These are phyloP conservation scores for Agonopterix heracliana DNA, from an alignment of 2,888 invertebrate species.

Conservation along the genomic window DNA sequence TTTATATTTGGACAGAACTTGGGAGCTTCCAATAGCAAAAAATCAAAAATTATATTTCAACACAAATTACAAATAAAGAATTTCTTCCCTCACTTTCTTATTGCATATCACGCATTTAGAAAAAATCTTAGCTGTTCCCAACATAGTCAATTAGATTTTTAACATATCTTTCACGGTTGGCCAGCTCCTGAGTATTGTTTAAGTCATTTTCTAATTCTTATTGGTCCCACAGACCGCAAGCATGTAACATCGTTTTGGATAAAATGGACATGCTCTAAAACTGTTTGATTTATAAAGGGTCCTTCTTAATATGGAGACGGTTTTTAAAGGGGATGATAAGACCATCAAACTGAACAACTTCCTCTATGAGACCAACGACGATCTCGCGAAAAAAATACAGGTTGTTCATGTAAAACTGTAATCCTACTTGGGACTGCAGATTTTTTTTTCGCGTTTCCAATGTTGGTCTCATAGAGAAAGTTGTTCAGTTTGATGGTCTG, in stretches of 20 bases:
- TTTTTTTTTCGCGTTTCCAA: no score
- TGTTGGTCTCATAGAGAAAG: no score
- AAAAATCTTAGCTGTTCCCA: conserved; percentile 37
- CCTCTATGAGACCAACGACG: no score
- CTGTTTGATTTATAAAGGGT: background rate
- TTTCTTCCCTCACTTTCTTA: conserved; percentile 54
- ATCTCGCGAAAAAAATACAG: no score
- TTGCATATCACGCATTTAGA: conserved; percentile 62
- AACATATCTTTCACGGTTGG: conserved; percentile 36
- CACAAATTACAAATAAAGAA: conserved; percentile 35
- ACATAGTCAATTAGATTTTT: conserved; percentile 54
- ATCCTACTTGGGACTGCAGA: no score
- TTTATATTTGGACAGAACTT: conserved; percentile 10
- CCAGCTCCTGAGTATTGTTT: background rate
- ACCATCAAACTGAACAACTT: no score
- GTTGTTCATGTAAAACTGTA: no score
- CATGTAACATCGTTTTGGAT: background rate
- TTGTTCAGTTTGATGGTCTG: no score
- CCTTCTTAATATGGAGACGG: no score
- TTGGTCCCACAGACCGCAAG: background rate
- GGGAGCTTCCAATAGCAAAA: background rate
- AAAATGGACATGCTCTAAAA: background rate
- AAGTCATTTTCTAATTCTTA: background rate
- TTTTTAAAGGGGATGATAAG: no score
- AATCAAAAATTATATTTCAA: conserved; percentile 35